Evolutionary conservation across 2,888 invertebrate species (phyloP), one percentile per base, ranked within the genome.

Genomic region (Furcula furcula): DNA sequence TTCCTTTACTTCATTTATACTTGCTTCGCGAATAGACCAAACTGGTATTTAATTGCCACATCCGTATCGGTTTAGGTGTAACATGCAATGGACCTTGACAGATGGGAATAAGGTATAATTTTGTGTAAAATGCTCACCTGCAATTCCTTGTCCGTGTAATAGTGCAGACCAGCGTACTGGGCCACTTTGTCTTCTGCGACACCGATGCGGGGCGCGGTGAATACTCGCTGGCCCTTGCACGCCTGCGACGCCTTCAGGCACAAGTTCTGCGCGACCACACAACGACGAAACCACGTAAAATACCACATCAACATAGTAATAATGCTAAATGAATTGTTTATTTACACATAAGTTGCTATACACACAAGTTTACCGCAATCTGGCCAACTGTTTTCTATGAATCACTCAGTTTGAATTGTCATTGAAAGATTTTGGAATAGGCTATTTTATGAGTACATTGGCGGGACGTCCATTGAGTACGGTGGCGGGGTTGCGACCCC

Each of bases 121-220:
- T 46, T 2, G 10, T 9, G 9, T 18, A 9, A n/a, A 25, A 13
- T 11, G 28, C 25, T 46, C 79, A 92, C 95, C 91, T 96, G 95
- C 32, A 97, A 84, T 71, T 97, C 97, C 86, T 97, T 97, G 80
- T 97, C 97, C 4, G 95, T 95, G 81, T 97, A 97, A 78, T 97
- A 97, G 72, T 97, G 96, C 0, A 97, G 89, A 0, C 95, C 94
- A 0, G 96, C 97, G 75, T 97, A 97, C 72, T 97, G 97, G 0
- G 97, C 94, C 12, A 97, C 95, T 80, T 97, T 96, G 74, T 97
- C 96, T 55, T 96, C 96, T 1, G 97, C 95, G 5, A 97, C 96
- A 26, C 97, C 97, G 56, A 97, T 93, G 54, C 95, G 91, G 5
- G 97, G 96, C 39, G 93, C 92, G 49, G 94, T 93, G 89, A 94